Conservation (phyloP, 1,140 invertebrate genomes). For the Lordiphosa stackelbergi region DNA sequence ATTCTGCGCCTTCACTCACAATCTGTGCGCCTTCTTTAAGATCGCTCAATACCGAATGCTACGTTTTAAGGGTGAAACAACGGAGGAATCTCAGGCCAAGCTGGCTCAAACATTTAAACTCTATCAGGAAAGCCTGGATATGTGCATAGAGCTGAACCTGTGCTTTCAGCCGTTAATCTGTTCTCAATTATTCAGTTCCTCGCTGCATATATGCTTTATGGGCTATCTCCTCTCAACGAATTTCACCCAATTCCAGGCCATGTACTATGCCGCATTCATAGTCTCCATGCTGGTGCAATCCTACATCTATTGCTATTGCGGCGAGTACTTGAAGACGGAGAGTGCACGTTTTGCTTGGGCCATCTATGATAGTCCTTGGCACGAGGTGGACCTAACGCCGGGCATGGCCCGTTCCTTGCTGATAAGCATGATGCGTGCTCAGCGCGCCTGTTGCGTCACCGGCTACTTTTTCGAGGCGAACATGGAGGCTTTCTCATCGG, state of each 20-base stretch:
- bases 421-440: conserved; percentile 48
- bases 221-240: conserved; percentile 35
- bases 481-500: conserved; percentile 47
- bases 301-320: conserved; percentile 48
- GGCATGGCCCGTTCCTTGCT: conserved; percentile 20
- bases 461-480: conserved; percentile 53
- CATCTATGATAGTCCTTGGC: conserved; percentile 47
- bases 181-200: conserved; percentile 37
- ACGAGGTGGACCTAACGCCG: conserved; percentile 15
- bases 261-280: conserved; percentile 40
- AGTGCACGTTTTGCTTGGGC: conserved; percentile 33
- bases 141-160: conserved; percentile 27
- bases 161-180: conserved; percentile 38
- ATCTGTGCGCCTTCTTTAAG: conserved; percentile 44
- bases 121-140: conserved; percentile 33
- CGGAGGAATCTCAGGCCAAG: conserved; percentile 8
- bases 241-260: conserved; percentile 34
- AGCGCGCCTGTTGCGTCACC: conserved; percentile 34
- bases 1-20: conserved; percentile 36
- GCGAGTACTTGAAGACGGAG: conserved; percentile 45
- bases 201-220: conserved; percentile 37
- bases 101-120: conserved; percentile 21
- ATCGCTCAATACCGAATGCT: conserved; percentile 31
- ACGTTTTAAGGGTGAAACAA: conserved; percentile 1
- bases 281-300: conserved; percentile 34